A percentile compares a stretch with the other conserved stretches of the same genome.
These are phyloP conservation scores for Natator depressus DNA, from an alignment of 2,113 vertebrate genomes.

Conservation along the genomic window DNA sequence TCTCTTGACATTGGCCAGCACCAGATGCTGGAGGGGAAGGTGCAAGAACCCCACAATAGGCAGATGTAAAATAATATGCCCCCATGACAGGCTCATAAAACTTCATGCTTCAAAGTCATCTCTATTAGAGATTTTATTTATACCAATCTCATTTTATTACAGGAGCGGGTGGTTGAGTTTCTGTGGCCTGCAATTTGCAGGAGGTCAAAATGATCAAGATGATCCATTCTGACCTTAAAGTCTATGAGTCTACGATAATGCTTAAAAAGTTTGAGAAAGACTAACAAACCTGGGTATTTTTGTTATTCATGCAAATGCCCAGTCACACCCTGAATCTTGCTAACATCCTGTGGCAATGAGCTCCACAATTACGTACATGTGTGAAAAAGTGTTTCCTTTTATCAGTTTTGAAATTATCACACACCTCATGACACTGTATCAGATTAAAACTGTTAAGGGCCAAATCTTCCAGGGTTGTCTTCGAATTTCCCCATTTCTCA, in stretches of 20 bases:
- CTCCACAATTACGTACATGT: background rate
- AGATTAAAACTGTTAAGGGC: background rate
- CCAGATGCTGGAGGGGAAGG: background rate
- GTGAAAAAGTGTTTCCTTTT: background rate
- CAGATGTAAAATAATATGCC: background rate
- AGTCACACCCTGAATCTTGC: background rate
- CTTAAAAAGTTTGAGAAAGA: background rate
- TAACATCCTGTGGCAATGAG: background rate
- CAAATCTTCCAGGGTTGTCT: background rate
- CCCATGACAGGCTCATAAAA: background rate
- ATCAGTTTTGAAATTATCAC: background rate
- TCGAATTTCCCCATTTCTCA: background rate
- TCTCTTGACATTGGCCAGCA: background rate
- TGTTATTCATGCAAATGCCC: background rate
- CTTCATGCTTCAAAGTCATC: background rate
- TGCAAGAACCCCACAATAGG: background rate
- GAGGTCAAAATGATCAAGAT: background rate
- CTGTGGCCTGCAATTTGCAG: background rate
- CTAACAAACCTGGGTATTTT: background rate
- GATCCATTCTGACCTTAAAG: background rate
- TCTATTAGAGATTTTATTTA: no score
- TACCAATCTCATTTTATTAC: background rate
- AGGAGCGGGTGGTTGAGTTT: background rate
- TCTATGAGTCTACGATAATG: background rate
- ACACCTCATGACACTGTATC: background rate